Evolutionary conservation across 1,140 invertebrate genomes (phyloP).

Genomic region (Sminthurides bifidus): DNA sequence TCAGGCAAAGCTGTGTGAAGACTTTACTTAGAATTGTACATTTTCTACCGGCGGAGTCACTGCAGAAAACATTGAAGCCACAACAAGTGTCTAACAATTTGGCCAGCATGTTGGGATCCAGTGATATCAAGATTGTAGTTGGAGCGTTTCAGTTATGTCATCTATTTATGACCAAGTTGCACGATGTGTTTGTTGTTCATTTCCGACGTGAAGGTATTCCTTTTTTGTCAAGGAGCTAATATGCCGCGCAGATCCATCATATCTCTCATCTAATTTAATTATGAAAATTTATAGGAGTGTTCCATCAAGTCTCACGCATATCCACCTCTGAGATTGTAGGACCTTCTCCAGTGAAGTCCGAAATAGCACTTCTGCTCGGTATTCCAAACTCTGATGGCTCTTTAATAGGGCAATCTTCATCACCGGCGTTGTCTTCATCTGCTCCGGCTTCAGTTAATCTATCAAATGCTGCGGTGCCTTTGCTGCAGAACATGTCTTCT

Average conservation of each 20-base stretch:
- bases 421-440: conserved; percentile 1
- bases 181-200: conserved; percentile 85
- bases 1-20: conserved; percentile 87
- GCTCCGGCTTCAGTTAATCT: background rate
- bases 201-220: conserved; percentile 73
- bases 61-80: conserved; percentile 74
- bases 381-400: background rate
- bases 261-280: background rate
- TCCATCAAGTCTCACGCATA: conserved; percentile 31
- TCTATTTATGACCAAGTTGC: conserved; percentile 89
- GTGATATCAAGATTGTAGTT: conserved; percentile 60
- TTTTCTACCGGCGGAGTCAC: conserved; percentile 72
- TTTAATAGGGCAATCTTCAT: background rate
- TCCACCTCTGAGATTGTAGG: conserved; percentile 30
- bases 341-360: conserved; percentile 30
- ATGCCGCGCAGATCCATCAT: background rate
- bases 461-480: background rate
- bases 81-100: conserved; percentile 93
- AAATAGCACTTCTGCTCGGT: conserved; percentile 27
- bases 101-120: conserved; percentile 91
- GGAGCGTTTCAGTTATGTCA: conserved; percentile 93
- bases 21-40: conserved; percentile 92
- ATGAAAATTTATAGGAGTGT: conserved; percentile 21
- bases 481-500: background rate
- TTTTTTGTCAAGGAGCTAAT: background rate